Conservation (phyloP, 2,888 invertebrate species). For the Flexamia atlantica region DNA sequence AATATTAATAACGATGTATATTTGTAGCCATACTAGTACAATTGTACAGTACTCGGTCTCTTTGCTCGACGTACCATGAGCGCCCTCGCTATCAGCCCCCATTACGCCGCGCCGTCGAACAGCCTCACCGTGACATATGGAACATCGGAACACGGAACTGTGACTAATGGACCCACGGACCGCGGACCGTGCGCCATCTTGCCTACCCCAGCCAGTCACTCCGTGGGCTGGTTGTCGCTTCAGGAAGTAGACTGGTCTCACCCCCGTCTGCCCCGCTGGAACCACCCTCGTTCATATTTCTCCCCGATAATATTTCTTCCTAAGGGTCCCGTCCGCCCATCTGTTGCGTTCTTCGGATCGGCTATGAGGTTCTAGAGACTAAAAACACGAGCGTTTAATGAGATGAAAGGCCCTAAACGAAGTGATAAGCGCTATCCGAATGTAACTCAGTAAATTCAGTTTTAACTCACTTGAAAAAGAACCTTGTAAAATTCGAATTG, state of each 20-base stretch:
- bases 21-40: too few species aligned
- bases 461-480: too few species aligned
- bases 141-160: constrained; percentile 11
- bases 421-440: too few species aligned
- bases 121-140: constrained; percentile 7
- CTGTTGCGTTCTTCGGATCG: neutral
- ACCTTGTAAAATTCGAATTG: too few species aligned
- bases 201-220: neutral
- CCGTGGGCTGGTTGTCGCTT: too few species aligned
- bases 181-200: constrained; percentile 17
- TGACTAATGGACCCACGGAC: neutral
- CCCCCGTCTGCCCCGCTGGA: neutral
- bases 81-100: neutral
- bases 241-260: neutral
- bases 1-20: too few species aligned
- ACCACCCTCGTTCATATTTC: constrained; percentile 13
- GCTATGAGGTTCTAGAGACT: neutral
- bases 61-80: too few species aligned
- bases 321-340: neutral
- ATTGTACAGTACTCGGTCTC: too few species aligned
- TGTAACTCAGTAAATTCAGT: too few species aligned
- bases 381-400: too few species aligned
- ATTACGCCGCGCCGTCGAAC: neutral
- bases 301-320: constrained; percentile 19
- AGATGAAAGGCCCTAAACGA: too few species aligned